These are phyloP conservation scores for Laodelphax striatellus DNA, from an alignment of 1,140 invertebrate genomes.

Conservation along the genomic window DNA sequence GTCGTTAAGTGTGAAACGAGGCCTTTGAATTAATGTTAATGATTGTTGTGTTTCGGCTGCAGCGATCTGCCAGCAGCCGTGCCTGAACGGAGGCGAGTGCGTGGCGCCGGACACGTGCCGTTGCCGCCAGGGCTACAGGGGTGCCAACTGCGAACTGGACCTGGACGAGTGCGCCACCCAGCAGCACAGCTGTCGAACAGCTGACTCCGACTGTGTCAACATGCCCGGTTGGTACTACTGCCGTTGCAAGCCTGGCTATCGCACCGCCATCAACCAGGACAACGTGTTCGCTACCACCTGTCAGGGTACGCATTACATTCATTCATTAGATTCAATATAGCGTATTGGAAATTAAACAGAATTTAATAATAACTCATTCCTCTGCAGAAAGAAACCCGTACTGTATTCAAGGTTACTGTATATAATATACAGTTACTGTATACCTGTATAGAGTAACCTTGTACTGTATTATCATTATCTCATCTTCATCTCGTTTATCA, in stretches of 20 bases:
- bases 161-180: slow-evolving; percentile 72
- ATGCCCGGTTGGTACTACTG: slow-evolving; percentile 89
- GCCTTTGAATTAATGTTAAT: too few relatives aligned
- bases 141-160: slow-evolving; percentile 71
- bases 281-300: slow-evolving; percentile 49
- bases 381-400: too few relatives aligned
- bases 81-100: slow-evolving; percentile 76
- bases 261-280: slow-evolving; percentile 40
- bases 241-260: slow-evolving; percentile 70
- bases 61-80: slow-evolving; percentile 69
- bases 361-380: too few relatives aligned
- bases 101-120: slow-evolving; percentile 60
- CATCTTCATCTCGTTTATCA: too few relatives aligned
- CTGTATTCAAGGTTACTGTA: too few relatives aligned
- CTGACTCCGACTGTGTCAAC: slow-evolving; percentile 70
- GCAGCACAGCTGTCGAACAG: slow-evolving; percentile 50
- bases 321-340: too few relatives aligned
- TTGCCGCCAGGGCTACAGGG: slow-evolving; percentile 70
- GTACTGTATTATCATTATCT: too few relatives aligned
- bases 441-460: too few relatives aligned
- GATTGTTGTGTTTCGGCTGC: too few relatives aligned
- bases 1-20: too few relatives aligned
- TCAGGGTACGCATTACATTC: slow-evolving; percentile 39
- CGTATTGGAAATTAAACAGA: too few relatives aligned
- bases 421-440: too few relatives aligned